Evolutionary conservation across 2,113 vertebrate species (phyloP), one percentile per base, ranked within the genome.

Genomic region (Mastomys coucha): DNA sequence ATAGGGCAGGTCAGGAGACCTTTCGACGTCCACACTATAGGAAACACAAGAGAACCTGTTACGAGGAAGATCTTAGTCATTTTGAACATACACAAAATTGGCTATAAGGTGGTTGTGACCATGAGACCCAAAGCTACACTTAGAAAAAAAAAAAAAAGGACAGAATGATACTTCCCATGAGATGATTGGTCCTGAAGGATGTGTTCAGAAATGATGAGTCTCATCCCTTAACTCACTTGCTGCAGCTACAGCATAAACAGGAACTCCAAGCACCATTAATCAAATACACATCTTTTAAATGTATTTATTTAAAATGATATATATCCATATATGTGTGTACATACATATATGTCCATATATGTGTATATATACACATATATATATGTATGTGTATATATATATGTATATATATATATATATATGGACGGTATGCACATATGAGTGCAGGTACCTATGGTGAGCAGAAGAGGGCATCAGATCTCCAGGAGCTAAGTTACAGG

Each of bases 21-120:
- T 98, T 39, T 99, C 99, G 8, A 89, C 98, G 12, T 99, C 98
- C 97, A 99, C 98, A n/a, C 99, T 99, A 90, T 4, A 75, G 1
- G 87, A 93, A 94, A 91, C 78, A 96, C 6, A 88, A 85, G 60
- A 92, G 60, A 76, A 60, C 39, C 63, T 78, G 20, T 92, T 88
- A 91, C 5, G 69, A 16, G 85, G 42, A 82, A 26, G 20, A 22
- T 5, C 28, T 81, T 33, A 3, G 19, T 82, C 75, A 28, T 90
- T 88, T 63, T 67, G 77, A 58, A 77, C 63, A 60, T n/a, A 80
- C 19, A 24, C 42, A 75, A 45, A 91, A 77, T 6, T 81, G 39
- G 81, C 56, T 60, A 69, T 36, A 28, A 70, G 70, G 56, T 69
- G 39, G 39, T 28, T 87, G 58, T 85, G 85, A 60, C 65, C 14